Evolutionary conservation across 2,113 vertebrate species (phyloP).

Genomic region (Daphoenositta chrysoptera): DNA sequence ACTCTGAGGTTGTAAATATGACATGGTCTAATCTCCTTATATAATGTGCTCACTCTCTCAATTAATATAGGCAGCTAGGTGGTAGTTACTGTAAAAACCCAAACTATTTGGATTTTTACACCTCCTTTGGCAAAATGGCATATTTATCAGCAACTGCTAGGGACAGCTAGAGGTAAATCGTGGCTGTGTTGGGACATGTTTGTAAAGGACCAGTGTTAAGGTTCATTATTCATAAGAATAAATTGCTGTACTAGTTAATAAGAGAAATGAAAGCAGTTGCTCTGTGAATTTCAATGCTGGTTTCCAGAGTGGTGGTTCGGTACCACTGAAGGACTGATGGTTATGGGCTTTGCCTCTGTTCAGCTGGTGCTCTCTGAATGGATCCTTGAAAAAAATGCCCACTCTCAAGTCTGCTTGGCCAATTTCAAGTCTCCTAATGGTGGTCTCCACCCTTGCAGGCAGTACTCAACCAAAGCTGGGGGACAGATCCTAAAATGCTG

Average conservation of each 20-base stretch:
- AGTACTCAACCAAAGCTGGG: neutral
- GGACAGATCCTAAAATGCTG: neutral
- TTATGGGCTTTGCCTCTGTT: neutral
- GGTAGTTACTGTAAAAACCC: neutral
- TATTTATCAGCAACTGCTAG: neutral
- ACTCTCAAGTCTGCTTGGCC: neutral
- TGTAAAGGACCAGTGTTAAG: neutral
- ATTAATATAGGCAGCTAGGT: neutral
- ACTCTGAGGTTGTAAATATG: neutral
- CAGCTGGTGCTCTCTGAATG: neutral
- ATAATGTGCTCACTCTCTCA: neutral
- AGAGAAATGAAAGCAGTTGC: neutral
- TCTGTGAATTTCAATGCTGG: neutral
- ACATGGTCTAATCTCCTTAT: constrained; percentile 30
- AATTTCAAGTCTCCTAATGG: neutral
- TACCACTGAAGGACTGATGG: neutral
- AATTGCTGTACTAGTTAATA: neutral
- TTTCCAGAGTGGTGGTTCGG: neutral
- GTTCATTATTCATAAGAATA: constrained; percentile 7
- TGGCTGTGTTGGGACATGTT: neutral
- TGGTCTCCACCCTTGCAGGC: neutral
- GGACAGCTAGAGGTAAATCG: neutral
- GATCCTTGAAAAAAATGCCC: neutral
- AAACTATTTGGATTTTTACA: neutral
- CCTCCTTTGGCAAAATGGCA: neutral